Conservation (phyloP, 2,113 vertebrate genomes). For the Charadrius vociferus region DNA sequence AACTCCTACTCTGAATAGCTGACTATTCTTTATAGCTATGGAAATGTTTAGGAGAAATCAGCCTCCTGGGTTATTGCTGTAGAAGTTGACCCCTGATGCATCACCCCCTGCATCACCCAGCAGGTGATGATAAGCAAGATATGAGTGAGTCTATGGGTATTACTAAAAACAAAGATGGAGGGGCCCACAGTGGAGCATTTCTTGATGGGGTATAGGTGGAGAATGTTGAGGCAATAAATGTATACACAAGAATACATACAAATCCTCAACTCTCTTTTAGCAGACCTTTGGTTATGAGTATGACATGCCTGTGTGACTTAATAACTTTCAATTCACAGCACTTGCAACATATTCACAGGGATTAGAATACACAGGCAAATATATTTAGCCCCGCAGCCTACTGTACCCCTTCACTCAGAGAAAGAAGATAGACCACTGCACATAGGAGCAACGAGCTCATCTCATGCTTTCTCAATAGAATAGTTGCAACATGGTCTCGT, state of each 20-base stretch:
- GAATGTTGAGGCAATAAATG: not conserved
- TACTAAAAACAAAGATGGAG: not conserved
- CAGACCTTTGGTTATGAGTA: not conserved
- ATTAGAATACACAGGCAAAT: not conserved
- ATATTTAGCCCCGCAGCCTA: not conserved
- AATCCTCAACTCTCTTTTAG: not conserved
- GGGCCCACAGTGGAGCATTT: not conserved
- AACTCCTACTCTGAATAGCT: not conserved
- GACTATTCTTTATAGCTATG: not conserved
- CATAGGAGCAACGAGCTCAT: not conserved
- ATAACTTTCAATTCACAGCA: not conserved
- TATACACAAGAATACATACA: not conserved
- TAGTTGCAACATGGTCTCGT: not conserved
- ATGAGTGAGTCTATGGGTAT: not conserved
- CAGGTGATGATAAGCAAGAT: not conserved
- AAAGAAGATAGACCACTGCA: not conserved
- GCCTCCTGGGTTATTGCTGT: not conserved
- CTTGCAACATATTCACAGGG: not conserved
- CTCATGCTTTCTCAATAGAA: not conserved
- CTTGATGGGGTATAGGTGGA: not conserved
- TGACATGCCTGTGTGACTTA: not conserved
- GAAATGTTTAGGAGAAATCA: not conserved
- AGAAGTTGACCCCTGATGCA: not conserved
- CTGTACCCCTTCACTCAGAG: not conserved
- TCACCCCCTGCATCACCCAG: no score